Conservation (phyloP, 2,888 invertebrate species). For the Heliconius aoede region DNA sequence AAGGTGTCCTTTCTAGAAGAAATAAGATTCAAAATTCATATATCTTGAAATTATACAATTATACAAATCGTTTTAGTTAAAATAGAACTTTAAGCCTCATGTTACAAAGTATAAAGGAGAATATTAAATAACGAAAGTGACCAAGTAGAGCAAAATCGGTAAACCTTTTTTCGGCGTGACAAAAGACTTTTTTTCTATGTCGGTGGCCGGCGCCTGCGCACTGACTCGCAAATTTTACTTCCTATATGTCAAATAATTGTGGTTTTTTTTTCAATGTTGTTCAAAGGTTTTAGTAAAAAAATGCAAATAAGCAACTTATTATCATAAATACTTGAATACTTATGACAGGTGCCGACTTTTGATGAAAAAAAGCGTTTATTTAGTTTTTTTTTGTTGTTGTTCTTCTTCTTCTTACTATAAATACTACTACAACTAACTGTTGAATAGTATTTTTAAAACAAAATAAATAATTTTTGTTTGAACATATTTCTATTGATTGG, state of each 20-base stretch:
- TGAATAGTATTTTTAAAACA: too few relatives aligned
- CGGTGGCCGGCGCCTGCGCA: conserved; percentile 53
- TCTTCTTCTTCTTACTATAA: too few relatives aligned
- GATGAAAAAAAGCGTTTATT: background rate
- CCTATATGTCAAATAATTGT: conserved; percentile 44
- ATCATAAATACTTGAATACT: conserved; percentile 38
- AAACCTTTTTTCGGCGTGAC: conserved; percentile 51
- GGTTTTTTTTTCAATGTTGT: conserved; percentile 24
- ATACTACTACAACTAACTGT: too few relatives aligned
- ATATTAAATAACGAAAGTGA: background rate
- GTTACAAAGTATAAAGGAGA: background rate
- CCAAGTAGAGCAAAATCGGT: background rate
- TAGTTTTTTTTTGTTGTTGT: background rate
- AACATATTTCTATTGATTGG: too few relatives aligned
- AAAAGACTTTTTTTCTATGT: conserved; percentile 50
- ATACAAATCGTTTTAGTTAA: background rate
- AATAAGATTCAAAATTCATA: background rate
- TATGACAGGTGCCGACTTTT: conserved; percentile 42
- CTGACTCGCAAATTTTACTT: conserved; percentile 52
- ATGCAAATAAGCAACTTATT: conserved; percentile 42
- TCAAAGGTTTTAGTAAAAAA: conserved; percentile 7
- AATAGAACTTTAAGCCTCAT: background rate
- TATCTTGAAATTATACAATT: background rate
- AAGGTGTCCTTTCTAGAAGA: background rate
- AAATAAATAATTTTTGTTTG: too few relatives aligned